Evolutionary conservation across 1,140 invertebrate species (phyloP).

Genomic region (Acromyrmex echinatior): DNA sequence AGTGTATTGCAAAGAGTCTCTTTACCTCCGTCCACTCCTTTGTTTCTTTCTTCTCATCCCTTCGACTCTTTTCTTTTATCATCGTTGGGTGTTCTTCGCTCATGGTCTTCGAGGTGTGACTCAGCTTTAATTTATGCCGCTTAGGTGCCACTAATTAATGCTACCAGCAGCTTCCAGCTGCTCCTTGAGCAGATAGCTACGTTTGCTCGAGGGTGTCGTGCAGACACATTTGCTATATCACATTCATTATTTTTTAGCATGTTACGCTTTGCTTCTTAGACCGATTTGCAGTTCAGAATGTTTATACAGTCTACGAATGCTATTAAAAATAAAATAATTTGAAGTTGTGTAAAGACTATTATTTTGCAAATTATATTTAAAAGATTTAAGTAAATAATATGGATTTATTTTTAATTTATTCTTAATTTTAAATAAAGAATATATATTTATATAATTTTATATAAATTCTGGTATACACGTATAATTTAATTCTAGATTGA

Average conservation of each 20-base stretch:
- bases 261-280: background rate
- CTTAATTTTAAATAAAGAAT: background rate
- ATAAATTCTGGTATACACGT: background rate
- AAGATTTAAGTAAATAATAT: background rate
- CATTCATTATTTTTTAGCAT: conserved; percentile 38
- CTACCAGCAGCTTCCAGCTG: conserved; percentile 14
- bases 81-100: background rate
- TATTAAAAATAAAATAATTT: background rate
- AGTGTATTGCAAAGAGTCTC: conserved; percentile 58
- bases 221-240: background rate
- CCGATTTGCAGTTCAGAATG: background rate
- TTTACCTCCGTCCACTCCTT: background rate
- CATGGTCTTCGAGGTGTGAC: conserved; percentile 50
- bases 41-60: conserved; percentile 35
- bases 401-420: conserved; percentile 7
- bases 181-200: background rate
- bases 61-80: conserved; percentile 41
- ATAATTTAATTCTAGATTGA: background rate
- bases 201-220: conserved; percentile 7
- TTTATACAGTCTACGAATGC: background rate
- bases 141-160: conserved; percentile 60
- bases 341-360: background rate
- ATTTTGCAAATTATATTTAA: conserved; percentile 3
- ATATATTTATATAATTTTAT: conserved; percentile 4
- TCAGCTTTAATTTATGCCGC: conserved; percentile 49